phyloP scores from a whole-genome alignment of 2,888 invertebrate genomes.

The Galerucella nymphaeae region DNA sequence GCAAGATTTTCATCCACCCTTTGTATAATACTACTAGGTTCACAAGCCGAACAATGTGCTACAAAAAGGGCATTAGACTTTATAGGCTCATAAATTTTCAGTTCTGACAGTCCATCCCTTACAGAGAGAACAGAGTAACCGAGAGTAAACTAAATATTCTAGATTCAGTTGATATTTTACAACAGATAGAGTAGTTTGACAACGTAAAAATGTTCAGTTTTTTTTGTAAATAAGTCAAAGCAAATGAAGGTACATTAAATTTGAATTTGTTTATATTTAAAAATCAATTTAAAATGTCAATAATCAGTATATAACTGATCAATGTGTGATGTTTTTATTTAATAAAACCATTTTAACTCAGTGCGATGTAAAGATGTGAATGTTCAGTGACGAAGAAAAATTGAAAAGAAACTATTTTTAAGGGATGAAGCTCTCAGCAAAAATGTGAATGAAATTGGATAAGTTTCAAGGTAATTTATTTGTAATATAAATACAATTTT shows the following conservation, averaged over 20 bases:
- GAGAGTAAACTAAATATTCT: conserved; percentile 50
- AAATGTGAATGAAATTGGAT: not conserved
- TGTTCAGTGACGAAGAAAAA: conserved; percentile 1
- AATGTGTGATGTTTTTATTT: not conserved
- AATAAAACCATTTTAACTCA: not conserved
- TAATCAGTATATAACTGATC: not conserved
- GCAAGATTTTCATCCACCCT: conserved; percentile 36
- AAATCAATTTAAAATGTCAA: conserved; percentile 4
- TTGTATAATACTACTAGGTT: conserved; percentile 39
- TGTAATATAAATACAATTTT: too few species aligned
- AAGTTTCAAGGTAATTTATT: too few species aligned
- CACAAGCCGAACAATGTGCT: conserved; percentile 44
- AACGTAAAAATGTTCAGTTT: not conserved
- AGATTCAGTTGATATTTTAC: conserved; percentile 56
- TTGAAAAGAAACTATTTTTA: not conserved
- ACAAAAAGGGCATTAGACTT: conserved; percentile 58
- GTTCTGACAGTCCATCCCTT: conserved; percentile 62
- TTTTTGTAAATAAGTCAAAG: not conserved
- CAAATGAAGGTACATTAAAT: not conserved
- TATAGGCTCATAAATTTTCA: conserved; percentile 67
- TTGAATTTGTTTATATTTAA: not conserved
- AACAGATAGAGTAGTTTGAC: conserved; percentile 5
- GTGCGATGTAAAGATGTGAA: not conserved
- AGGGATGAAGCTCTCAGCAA: not conserved
- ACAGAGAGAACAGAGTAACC: conserved; percentile 19